Base-by-base conservation (phyloP, 2,113 vertebrate species). In the Oncorhynchus keta region DNA sequence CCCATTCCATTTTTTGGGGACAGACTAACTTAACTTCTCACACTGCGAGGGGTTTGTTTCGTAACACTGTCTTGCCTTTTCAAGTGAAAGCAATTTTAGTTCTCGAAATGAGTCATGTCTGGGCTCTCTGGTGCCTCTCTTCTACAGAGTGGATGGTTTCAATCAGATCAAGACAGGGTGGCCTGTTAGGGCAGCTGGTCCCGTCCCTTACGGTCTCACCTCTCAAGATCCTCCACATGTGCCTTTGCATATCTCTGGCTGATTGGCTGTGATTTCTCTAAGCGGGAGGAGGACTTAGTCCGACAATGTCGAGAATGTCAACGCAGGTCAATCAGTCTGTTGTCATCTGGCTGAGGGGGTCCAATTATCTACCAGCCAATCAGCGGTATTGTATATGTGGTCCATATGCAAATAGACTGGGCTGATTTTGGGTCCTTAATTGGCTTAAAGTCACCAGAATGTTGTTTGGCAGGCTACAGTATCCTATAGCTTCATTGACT, bases 181-280 rank as follows among this genome's bases (percentile, higher is more conserved):
- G 51, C 51, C 16, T 55, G 51, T 55, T 55, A 55, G 51, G 16
- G 16, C 14, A 18, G 51, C 51, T 16, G 4, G 3, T 5, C 49
- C 49, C 14, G 4, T 51, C 49, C 49, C 49, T 55, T 16, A 22
- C 59, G 2, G 59, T 62, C 59, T 9, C 18, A 8, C 2, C 59
- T n/a, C 59, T 22, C 13, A 22, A 62, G n/a, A 62, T 8, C 6
- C n/a, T 22, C n/a, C 20, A 22, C 9, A 22, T 16, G 59, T n/a
- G n/a, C 20, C 59, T 62, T 9, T 62, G n/a, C 59, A 62, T 62
- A 22, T 22, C 59, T 62, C 59, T 62, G 8, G 20, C n/a, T 62
- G 88, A 91, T 90, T 86, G 88, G 86, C 76, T 69, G 76, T 78
- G 79, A 89, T 88, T 88, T 86, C 62, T 87, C 74, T 0, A 11